Evolutionary conservation across 2,888 invertebrate genomes (phyloP).

Genomic region (Sialis fuliginosa): DNA sequence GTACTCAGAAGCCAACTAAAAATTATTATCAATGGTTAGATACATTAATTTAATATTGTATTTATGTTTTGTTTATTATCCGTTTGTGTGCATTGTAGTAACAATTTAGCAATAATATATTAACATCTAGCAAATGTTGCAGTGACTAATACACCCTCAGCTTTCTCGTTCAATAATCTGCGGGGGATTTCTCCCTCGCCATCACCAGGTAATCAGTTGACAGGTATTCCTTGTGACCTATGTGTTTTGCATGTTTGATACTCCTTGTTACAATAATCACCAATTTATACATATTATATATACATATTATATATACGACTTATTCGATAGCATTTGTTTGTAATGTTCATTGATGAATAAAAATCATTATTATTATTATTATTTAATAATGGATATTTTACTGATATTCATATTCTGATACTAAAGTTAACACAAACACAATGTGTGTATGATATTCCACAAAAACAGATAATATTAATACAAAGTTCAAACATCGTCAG

Average conservation of each 20-base stretch:
- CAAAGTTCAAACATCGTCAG: no score
- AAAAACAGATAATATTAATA: no score
- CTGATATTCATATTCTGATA: neutral
- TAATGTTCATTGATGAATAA: no score
- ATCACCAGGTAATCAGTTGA: neutral
- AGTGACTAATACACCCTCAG: conserved; percentile 2
- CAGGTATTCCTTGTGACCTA: neutral
- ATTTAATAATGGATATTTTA: neutral
- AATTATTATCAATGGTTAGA: no score
- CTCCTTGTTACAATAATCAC: neutral
- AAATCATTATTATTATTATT: no score
- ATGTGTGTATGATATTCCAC: no score
- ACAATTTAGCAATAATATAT: neutral
- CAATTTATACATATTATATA: no score
- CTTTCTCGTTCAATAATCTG: conserved; percentile 2
- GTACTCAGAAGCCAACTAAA: no score
- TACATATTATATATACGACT: no score
- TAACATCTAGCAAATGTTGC: neutral
- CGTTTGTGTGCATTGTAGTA: neutral
- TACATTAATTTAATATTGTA: no score
- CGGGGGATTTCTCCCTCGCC: conserved; percentile 4
- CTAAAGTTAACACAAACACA: no score
- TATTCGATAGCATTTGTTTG: no score
- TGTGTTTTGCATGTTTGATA: neutral
- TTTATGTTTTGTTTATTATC: neutral